phyloP scores from a whole-genome alignment of 2,888 invertebrate genomes.

The Crioceris asparagi region DNA sequence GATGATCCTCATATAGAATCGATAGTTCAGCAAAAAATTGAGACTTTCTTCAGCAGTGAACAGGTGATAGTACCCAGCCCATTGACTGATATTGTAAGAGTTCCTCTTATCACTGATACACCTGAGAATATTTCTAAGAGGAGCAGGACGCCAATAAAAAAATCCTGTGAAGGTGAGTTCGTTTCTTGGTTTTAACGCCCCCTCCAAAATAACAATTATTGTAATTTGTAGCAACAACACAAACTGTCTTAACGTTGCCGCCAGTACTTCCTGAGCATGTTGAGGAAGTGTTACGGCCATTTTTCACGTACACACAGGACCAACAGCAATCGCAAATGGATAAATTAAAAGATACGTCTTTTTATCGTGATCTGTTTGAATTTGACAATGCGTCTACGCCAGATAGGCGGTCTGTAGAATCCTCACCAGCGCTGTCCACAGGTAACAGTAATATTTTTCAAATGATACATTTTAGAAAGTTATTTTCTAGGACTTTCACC shows the following conservation, averaged over 20 bases:
- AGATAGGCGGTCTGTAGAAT: conserved; percentile 13
- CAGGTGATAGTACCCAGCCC: conserved; percentile 38
- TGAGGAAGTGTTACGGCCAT: conserved; percentile 51
- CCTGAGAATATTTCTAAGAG: no score
- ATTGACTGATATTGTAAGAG: conserved; percentile 18
- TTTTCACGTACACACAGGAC: conserved; percentile 46
- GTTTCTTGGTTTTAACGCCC: conserved; percentile 2
- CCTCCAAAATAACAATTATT: no score
- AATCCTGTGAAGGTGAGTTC: conserved; percentile 16
- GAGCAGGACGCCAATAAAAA: conserved; percentile 6
- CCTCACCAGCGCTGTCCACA: conserved; percentile 26
- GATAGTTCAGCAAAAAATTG: conserved; percentile 56
- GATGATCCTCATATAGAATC: conserved; percentile 54
- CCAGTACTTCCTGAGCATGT: conserved; percentile 50
- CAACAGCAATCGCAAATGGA: conserved; percentile 22
- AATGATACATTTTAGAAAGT: no score
- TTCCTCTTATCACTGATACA: conserved; percentile 17
- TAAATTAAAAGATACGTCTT: conserved; percentile 21
- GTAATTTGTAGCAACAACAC: conserved; percentile 45
- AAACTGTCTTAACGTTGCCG: conserved; percentile 55
- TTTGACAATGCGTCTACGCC: conserved; percentile 17
- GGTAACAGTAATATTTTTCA: no score
- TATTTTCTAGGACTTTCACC: no score
- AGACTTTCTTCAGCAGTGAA: conserved; percentile 39
- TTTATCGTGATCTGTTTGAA: conserved; percentile 33